phyloP scores from a whole-genome alignment of 2,888 invertebrate genomes.

The Platerodrilus igneus region DNA sequence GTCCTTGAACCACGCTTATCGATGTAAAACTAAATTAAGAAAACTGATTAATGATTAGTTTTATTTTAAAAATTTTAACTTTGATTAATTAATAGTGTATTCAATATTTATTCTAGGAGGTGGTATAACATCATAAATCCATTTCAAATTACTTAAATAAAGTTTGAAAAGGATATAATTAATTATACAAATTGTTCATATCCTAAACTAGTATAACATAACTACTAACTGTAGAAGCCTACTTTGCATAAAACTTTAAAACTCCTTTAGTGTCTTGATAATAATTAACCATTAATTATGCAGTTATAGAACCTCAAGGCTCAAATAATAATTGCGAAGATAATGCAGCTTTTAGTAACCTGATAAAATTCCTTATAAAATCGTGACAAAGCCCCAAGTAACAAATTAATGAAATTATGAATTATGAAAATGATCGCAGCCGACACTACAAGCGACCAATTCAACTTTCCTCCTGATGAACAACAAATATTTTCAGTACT shows the following conservation, averaged over 20 bases:
- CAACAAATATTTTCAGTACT: constrained; percentile 6
- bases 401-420: constrained; percentile 53
- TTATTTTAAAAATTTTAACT: too few species aligned
- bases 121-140: too few species aligned
- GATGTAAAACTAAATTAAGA: too few species aligned
- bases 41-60: too few species aligned
- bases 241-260: constrained; percentile 18
- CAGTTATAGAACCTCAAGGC: constrained; percentile 47
- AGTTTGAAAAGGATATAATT: too few species aligned
- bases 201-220: too few species aligned
- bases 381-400: constrained; percentile 52
- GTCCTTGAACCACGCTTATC: too few species aligned
- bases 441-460: constrained; percentile 41
- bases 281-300: constrained; percentile 49
- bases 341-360: constrained; percentile 44
- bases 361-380: constrained; percentile 50
- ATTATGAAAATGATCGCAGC: constrained; percentile 51
- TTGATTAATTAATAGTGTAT: too few species aligned
- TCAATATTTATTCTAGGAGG: too few species aligned
- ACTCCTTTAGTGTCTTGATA: constrained; percentile 19
- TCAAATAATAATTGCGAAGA: constrained; percentile 47
- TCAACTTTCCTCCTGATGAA: constrained; percentile 13
- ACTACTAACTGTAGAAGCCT: too few species aligned
- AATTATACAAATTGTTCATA: too few species aligned
- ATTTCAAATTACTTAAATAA: too few species aligned